These are phyloP conservation scores for Pheosia tremula DNA, from an alignment of 2,888 invertebrate genomes.

Conservation along the genomic window DNA sequence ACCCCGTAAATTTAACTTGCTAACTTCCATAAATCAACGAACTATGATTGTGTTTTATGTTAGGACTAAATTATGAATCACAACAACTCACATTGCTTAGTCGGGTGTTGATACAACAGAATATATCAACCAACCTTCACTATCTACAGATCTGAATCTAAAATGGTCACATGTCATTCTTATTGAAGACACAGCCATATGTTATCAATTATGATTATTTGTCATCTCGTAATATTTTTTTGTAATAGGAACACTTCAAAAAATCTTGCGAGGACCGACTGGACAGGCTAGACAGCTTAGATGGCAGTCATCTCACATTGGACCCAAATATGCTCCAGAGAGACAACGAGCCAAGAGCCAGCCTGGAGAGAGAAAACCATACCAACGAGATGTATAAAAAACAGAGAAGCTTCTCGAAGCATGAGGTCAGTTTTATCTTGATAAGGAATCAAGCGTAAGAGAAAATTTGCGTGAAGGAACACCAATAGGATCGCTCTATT, in stretches of 20 bases:
- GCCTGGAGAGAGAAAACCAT: conserved; percentile 75
- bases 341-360: conserved; percentile 69
- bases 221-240: no score
- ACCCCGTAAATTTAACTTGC: no score
- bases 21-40: no score
- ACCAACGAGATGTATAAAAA: conserved; percentile 78
- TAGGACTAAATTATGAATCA: no score
- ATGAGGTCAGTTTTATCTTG: conserved; percentile 50
- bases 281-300: conserved; percentile 71
- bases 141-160: no score
- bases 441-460: neutral
- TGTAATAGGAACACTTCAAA: conserved; percentile 81
- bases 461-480: neutral
- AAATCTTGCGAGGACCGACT: conserved; percentile 92
- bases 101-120: no score
- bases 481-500: neutral
- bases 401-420: conserved; percentile 69
- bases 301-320: conserved; percentile 60
- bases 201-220: no score
- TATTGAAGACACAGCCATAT: no score
- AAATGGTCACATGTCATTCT: no score
- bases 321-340: conserved; percentile 66
- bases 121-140: no score
- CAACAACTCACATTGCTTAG: no score
- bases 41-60: no score